Conservation (phyloP, 2,888 invertebrate genomes). For the Galerucella nymphaeae region DNA sequence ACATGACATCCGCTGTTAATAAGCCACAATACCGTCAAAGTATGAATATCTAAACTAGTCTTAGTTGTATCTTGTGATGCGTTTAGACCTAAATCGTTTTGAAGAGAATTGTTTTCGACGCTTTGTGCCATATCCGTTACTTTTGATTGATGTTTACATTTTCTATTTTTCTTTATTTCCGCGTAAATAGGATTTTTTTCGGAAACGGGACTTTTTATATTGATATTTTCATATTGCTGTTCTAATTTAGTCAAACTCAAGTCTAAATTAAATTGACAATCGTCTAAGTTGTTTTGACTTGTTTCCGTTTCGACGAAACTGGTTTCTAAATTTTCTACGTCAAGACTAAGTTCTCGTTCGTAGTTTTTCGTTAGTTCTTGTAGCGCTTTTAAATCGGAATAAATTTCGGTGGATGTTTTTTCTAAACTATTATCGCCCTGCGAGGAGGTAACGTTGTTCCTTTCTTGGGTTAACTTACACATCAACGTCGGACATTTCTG, state of each 20-base stretch:
- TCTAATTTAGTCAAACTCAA: conserved; percentile 48
- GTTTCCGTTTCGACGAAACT: conserved; percentile 59
- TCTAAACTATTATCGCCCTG: conserved; percentile 57
- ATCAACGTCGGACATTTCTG: conserved; percentile 64
- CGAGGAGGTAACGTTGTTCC: conserved; percentile 47
- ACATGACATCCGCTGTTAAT: conserved; percentile 75
- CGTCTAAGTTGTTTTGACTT: conserved; percentile 56
- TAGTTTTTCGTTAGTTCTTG: conserved; percentile 58
- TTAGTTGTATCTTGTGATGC: conserved; percentile 34
- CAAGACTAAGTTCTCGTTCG: conserved; percentile 55
- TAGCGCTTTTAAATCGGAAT: conserved; percentile 61
- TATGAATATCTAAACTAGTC: conserved; percentile 70
- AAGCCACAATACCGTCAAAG: conserved; percentile 81
- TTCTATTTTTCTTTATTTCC: conserved; percentile 58
- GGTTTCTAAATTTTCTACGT: conserved; percentile 55
- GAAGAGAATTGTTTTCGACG: conserved; percentile 38
- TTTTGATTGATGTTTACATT: conserved; percentile 37
- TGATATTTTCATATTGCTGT: conserved; percentile 51
- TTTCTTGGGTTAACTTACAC: conserved; percentile 59
- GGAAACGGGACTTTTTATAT: conserved; percentile 55
- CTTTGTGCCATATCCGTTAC: conserved; percentile 27
- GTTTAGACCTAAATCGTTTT: conserved; percentile 24
- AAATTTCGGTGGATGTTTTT: conserved; percentile 61
- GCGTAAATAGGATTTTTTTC: conserved; percentile 60
- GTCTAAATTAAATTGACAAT: conserved; percentile 50